Percentiles rank a stretch among this genome's conserved stretches.
Conservation (phyloP, 2,113 vertebrate species). For the Heterocephalus glaber region DNA sequence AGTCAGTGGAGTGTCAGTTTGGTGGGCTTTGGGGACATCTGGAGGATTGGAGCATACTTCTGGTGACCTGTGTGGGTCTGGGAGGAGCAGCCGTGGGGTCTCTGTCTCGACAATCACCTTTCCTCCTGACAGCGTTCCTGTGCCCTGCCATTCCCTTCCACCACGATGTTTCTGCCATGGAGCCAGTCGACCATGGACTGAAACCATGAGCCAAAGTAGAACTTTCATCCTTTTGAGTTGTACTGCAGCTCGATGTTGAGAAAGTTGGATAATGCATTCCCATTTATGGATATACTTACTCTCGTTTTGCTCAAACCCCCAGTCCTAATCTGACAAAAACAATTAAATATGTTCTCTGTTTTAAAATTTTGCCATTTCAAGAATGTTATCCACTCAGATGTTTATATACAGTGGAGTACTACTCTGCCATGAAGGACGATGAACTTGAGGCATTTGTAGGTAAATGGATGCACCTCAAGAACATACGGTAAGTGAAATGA, state of each 20-base stretch:
- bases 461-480: background rate
- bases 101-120: background rate
- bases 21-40: background rate
- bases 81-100: background rate
- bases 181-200: background rate
- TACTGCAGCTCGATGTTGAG: background rate
- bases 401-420: background rate
- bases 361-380: background rate
- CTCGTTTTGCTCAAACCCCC: background rate
- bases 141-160: background rate
- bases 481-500: background rate
- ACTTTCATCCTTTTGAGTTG: background rate
- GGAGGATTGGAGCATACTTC: background rate
- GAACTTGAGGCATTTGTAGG: background rate
- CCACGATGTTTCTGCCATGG: background rate
- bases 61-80: background rate
- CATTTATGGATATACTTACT: background rate
- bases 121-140: background rate
- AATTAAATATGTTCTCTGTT: background rate
- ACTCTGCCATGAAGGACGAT: background rate
- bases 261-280: background rate
- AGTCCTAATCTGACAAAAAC: background rate
- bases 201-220: background rate
- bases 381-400: background rate
- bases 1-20: background rate